Evolutionary conservation across 2,888 invertebrate species (phyloP).

Genomic region (Parascotia fuliginaria): DNA sequence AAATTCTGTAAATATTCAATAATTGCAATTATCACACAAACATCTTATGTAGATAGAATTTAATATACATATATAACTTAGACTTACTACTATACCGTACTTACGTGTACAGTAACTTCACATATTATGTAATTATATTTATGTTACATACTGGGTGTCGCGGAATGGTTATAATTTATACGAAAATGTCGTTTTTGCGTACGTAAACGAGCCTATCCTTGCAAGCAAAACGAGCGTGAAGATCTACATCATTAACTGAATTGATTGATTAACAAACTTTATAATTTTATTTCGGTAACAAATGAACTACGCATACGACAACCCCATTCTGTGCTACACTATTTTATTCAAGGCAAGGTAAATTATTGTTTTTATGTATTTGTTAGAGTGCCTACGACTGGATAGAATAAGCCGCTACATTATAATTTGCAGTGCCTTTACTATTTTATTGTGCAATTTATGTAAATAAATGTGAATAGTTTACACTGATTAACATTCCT

Average conservation of each 20-base stretch:
- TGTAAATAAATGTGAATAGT: slow-evolving; percentile 30
- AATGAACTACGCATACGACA: no score
- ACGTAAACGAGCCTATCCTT: no score
- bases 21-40: slow-evolving; percentile 30
- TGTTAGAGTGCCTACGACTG: slow-evolving; percentile 33
- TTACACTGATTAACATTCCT: slow-evolving; percentile 49
- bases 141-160: slow-evolving; percentile 14
- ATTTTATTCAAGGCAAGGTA: slow-evolving; percentile 5
- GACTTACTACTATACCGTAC: slow-evolving; percentile 30
- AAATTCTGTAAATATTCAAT: slow-evolving; percentile 88
- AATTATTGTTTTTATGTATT: slow-evolving; percentile 12
- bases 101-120: slow-evolving; percentile 28
- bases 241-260: no score
- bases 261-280: no score
- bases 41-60: slow-evolving; percentile 28
- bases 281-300: no score
- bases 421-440: slow-evolving; percentile 64
- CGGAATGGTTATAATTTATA: neutral
- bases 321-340: neutral
- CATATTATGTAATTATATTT: slow-evolving; percentile 34
- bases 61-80: slow-evolving; percentile 24
- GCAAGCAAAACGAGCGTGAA: no score
- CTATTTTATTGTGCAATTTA: slow-evolving; percentile 44
- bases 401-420: slow-evolving; percentile 40
- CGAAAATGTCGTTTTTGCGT: no score